A percentile compares a stretch with the other conserved stretches of the same genome.
Conservation (phyloP, 2,888 invertebrate species). For the Campoplex nolae region DNA sequence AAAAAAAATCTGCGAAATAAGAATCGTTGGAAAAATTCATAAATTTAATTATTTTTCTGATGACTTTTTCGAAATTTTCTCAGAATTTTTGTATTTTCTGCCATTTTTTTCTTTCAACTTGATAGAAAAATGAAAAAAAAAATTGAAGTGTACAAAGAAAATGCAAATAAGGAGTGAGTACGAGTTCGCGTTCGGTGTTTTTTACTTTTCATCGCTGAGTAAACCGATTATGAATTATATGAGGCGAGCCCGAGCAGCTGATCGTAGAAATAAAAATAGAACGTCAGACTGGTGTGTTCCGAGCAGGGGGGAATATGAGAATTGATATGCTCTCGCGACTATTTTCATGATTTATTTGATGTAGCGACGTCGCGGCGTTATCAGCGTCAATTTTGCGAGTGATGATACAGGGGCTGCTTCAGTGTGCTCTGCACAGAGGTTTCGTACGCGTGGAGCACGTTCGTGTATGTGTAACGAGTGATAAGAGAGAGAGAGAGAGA, state of each 20-base stretch:
- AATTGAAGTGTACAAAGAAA: neutral
- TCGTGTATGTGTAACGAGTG: constrained; percentile 11
- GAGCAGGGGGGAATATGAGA: constrained; percentile 52
- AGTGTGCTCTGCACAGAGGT: neutral
- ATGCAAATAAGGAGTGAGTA: neutral
- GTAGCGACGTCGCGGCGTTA: constrained; percentile 12
- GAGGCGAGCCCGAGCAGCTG: constrained; percentile 72
- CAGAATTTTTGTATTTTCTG: too few relatives aligned
- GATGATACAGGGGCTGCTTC: neutral
- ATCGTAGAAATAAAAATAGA: constrained; percentile 76
- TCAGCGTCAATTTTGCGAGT: constrained; percentile 6
- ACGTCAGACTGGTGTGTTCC: constrained; percentile 58
- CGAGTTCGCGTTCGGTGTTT: constrained; percentile 16
- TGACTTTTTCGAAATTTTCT: too few relatives aligned
- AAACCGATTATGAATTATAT: constrained; percentile 75
- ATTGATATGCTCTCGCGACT: constrained; percentile 6
- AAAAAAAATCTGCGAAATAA: too few relatives aligned
- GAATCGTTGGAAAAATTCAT: neutral
- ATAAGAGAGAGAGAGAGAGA: constrained; percentile 12
- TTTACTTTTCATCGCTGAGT: constrained; percentile 9
- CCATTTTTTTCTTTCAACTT: too few relatives aligned
- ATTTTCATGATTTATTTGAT: constrained; percentile 53
- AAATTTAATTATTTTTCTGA: too few relatives aligned
- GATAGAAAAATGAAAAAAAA: neutral
- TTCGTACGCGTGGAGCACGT: neutral